Evolutionary conservation across 2,888 invertebrate genomes (phyloP), one percentile per base, ranked within the genome.

Genomic region (Nomada fabriciana): DNA sequence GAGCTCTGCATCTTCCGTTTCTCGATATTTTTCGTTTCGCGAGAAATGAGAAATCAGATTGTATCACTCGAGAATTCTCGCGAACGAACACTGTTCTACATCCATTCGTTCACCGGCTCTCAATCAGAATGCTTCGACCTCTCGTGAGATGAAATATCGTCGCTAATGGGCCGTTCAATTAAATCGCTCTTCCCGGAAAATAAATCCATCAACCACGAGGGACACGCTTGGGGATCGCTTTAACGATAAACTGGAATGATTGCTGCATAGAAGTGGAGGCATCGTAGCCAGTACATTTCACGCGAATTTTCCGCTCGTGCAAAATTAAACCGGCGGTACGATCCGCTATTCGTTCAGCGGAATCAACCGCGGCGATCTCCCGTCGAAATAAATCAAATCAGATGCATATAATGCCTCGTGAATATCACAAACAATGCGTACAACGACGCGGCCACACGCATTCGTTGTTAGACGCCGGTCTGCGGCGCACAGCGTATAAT

Each of bases 371-470:
- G 20, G 20, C 18, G 42, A 60, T 77, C 79, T 63, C 57, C 29
- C 61, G 29, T 50, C 53, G 60, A 25, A 50, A 50, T 23, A 60
- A 47, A 61, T 78, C 78, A 55, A 79, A 73, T 75, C 63, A 42
- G 63, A 68, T 60, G 59, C 55, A 47, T 67, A 61, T 10, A 52
- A 73, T 42, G 70, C 63, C 55, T 83, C 68, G 86, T 78, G 80
- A 75, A 52, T 70, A 60, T 70, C 55, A 80, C 67, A 73, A 86
- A 86, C 78, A 81, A 80, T 83, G 69, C 76, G 65, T 55, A 50
- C 60, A 71, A 80, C 57, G 67, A 72, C 29, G 18, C 55, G 68
- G 76, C 76, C 76, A 70, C 70, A 75, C 75, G 50, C 80, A 79
- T 80, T 73, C 80, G 64, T 60, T 76, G 47, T 57, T 55, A 77